Evolutionary conservation across 2,797 vertebrate genomes (phyloP).

Genomic region (Rousettus madagascariensis): DNA sequence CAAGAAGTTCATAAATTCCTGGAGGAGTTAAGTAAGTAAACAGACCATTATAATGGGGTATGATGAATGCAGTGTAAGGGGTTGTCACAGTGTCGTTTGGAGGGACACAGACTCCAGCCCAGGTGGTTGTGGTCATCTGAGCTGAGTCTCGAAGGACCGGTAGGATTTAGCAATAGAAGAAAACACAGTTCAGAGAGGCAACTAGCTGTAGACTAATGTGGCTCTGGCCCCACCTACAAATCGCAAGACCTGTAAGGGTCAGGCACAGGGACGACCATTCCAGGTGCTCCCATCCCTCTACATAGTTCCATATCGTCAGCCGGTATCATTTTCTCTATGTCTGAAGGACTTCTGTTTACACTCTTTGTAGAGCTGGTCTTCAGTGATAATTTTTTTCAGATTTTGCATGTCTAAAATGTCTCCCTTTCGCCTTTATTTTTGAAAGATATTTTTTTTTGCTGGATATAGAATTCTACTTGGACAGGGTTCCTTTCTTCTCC

Average conservation of each 20-base stretch:
- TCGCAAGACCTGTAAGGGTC: no score
- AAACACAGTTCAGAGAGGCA: background rate
- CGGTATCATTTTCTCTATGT: background rate
- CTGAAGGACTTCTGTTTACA: background rate
- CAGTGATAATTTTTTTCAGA: background rate
- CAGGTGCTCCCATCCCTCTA: background rate
- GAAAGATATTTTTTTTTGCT: constrained; percentile 22
- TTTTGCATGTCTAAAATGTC: background rate
- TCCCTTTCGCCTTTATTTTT: background rate
- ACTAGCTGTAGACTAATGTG: no score
- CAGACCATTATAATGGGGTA: background rate
- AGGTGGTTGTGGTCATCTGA: background rate
- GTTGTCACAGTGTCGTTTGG: background rate
- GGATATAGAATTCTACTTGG: background rate
- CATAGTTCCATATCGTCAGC: background rate
- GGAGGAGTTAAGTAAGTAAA: background rate
- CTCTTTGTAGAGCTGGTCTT: background rate
- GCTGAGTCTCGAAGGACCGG: background rate
- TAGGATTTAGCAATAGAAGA: background rate
- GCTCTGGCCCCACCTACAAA: no score
- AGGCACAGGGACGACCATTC: background rate
- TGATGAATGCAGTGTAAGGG: background rate
- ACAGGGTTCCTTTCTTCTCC: background rate
- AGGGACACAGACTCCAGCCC: background rate
- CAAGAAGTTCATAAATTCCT: background rate